Conservation (phyloP, 2,888 invertebrate species). For the Cantharis flavilabris region DNA sequence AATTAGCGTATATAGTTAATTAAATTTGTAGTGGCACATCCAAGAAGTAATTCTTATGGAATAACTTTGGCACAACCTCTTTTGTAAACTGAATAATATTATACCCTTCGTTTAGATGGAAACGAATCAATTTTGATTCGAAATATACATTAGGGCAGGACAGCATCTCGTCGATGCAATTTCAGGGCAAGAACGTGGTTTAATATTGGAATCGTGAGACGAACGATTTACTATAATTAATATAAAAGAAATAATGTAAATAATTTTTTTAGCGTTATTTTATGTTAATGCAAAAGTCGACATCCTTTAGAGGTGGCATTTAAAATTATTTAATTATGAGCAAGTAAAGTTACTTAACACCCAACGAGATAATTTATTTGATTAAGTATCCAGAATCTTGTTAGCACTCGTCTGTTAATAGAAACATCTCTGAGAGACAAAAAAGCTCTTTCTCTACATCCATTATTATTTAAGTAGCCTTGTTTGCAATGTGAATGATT, state of each 20-base stretch:
- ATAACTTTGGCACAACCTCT: too few relatives aligned
- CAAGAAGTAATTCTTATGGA: too few relatives aligned
- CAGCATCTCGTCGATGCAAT: too few relatives aligned
- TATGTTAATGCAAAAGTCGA: slow-evolving; percentile 17
- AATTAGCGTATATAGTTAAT: too few relatives aligned
- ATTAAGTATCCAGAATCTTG: slow-evolving; percentile 28
- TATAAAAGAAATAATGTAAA: not conserved
- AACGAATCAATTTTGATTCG: too few relatives aligned
- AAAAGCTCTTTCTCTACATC: slow-evolving; percentile 19
- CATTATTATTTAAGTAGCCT: slow-evolving; percentile 24
- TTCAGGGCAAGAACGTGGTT: not conserved
- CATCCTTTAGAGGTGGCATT: slow-evolving; percentile 21
- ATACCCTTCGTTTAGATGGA: too few relatives aligned
- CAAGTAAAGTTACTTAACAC: slow-evolving; percentile 28
- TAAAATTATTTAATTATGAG: slow-evolving; percentile 31
- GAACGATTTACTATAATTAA: not conserved
- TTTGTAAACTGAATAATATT: too few relatives aligned
- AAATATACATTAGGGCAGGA: too few relatives aligned
- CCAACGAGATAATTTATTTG: slow-evolving; percentile 20
- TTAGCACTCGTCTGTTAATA: slow-evolving; percentile 29
- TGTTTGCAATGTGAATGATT: slow-evolving; percentile 17
- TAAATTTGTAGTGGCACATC: too few relatives aligned
- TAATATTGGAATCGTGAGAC: not conserved
- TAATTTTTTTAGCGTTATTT: not conserved
- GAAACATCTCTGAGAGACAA: slow-evolving; percentile 17